phyloP scores from a whole-genome alignment of 2,113 vertebrate genomes.

The Neolamprologus caudopunctatus region DNA sequence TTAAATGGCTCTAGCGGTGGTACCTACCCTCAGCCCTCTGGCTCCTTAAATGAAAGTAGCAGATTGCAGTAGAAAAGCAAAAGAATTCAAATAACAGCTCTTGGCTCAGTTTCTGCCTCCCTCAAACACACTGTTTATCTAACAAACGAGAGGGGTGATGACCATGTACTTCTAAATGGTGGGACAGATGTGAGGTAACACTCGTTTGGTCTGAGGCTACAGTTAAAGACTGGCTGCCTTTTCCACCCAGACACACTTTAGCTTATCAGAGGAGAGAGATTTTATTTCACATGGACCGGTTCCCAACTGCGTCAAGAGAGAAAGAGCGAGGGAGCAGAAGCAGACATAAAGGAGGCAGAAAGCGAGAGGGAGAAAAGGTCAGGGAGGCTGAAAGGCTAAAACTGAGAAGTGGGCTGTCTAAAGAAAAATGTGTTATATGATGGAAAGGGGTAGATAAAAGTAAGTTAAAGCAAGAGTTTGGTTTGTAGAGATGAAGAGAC shows the following conservation, averaged over 20 bases:
- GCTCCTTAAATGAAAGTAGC: background rate
- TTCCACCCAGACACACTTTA: background rate
- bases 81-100: background rate
- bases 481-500: background rate
- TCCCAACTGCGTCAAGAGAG: background rate
- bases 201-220: background rate
- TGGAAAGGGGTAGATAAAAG: background rate
- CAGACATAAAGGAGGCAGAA: background rate
- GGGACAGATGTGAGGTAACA: background rate
- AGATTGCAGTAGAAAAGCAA: background rate
- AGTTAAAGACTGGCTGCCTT: background rate
- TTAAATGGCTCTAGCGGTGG: background rate
- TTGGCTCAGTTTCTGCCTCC: background rate
- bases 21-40: background rate
- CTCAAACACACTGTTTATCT: background rate
- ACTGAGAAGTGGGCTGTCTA: background rate
- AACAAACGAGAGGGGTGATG: background rate
- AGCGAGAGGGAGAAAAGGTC: background rate
- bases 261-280: background rate
- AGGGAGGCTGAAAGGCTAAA: background rate
- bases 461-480: background rate
- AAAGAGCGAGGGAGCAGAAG: background rate
- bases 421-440: background rate
- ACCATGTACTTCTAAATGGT: background rate
- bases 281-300: slow-evolving; percentile 4